Percentiles rank a stretch among this genome's conserved stretches.
phyloP scores from a whole-genome alignment of 2,113 vertebrate species.

The Seriola quinqueradiata region DNA sequence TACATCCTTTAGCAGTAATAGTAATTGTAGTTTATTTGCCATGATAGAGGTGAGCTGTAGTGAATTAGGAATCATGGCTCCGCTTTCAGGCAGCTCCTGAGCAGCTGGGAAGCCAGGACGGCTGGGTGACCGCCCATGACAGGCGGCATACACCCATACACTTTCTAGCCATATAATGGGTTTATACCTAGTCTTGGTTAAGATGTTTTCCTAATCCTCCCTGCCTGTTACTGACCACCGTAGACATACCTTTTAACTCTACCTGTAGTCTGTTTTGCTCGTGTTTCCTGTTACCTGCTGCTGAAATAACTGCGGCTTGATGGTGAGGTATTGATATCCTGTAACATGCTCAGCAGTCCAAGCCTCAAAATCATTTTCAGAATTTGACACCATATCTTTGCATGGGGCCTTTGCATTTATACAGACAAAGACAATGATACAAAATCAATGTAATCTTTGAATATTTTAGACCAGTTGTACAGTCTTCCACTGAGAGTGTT shows the following conservation, averaged over 20 bases:
- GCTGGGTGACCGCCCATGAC: too few species aligned
- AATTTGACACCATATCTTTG: slow-evolving; percentile 4
- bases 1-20: too few species aligned
- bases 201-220: neutral
- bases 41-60: too few species aligned
- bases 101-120: too few species aligned
- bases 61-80: too few species aligned
- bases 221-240: slow-evolving; percentile 28
- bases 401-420: neutral
- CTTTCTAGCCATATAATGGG: too few species aligned
- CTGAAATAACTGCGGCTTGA: slow-evolving; percentile 27
- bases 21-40: too few species aligned
- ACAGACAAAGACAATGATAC: neutral
- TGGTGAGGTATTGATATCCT: slow-evolving; percentile 19
- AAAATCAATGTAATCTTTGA: slow-evolving; percentile 3
- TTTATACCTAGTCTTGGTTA: too few species aligned
- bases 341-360: neutral
- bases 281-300: slow-evolving; percentile 17
- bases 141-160: too few species aligned
- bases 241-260: slow-evolving; percentile 28
- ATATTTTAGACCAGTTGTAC: neutral
- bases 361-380: slow-evolving; percentile 19
- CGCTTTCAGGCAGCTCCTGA: too few species aligned
- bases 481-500: neutral
- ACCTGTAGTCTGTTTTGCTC: neutral